Evolutionary conservation across 2,113 vertebrate genomes (phyloP).

Genomic region (Hemibagrus wyckioides): DNA sequence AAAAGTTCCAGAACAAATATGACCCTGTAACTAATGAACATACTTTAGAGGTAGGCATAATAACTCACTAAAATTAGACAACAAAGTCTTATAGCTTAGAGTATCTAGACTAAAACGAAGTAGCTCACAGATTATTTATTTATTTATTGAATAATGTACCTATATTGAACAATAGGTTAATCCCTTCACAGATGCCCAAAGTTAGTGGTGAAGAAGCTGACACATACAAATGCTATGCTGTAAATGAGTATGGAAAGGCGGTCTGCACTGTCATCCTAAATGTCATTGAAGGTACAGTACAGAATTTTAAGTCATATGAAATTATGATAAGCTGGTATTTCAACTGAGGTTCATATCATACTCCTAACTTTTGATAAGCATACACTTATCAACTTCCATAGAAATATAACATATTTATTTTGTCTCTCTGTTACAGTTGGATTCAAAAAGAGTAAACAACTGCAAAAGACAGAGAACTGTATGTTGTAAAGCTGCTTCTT

Average conservation of each 20-base stretch:
- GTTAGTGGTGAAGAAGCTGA: constrained; percentile 76
- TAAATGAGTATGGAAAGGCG: constrained; percentile 83
- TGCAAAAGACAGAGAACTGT: constrained; percentile 65
- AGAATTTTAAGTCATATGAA: background rate
- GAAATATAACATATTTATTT: background rate
- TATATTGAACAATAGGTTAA: background rate
- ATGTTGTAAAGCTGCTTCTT: constrained; percentile 21
- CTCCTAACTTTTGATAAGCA: no score
- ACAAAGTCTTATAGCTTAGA: background rate
- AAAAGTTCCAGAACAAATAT: constrained; percentile 73
- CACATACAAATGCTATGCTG: constrained; percentile 82
- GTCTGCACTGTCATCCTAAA: constrained; percentile 79
- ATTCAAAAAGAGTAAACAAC: constrained; percentile 79
- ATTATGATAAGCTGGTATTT: constrained; percentile 11
- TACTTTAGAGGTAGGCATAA: constrained; percentile 75
- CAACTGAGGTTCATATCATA: background rate
- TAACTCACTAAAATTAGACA: background rate
- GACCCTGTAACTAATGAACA: constrained; percentile 67
- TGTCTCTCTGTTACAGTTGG: constrained; percentile 75
- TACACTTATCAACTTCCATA: background rate
- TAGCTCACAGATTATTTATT: background rate
- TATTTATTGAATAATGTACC: no score
- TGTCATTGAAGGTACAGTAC: constrained; percentile 79
- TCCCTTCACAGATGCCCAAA: constrained; percentile 77
- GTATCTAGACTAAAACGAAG: background rate